Base-by-base conservation (phyloP, 2,113 vertebrate species). In the Zosterops japonicus region DNA sequence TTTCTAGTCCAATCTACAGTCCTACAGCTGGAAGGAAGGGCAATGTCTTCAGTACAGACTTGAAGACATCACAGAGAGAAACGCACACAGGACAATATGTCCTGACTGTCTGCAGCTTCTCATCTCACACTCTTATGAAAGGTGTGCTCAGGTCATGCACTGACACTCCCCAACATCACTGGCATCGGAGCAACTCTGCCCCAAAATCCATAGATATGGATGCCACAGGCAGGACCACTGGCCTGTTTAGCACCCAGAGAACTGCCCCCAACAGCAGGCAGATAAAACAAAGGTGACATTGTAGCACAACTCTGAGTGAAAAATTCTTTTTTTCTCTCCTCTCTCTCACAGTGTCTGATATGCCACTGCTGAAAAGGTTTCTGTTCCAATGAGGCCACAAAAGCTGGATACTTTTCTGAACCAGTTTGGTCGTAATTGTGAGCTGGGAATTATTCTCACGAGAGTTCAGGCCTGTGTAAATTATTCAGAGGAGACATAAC, bases 131-230 rank as follows among this genome's bases (percentile, higher is more conserved):
- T 5, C 23, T 41, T 49, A 3, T 9, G 33, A 21, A 69, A 86
- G 21, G 27, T n/a, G 25, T 35, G 44, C 36, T 75, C 29, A 11
- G 55, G 60, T 65, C 53, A 3, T 3, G 16, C 59, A 11, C 5
- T 23, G 41, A 68, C 28, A 18, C 4, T 63, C 21, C 33, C 11
- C 1, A 4, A 0, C 6, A 41, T 4, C 3, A 0, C 50, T 17
- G 63, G 10, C 35, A 77, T 12, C 0, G 0, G 21, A 11, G 6
- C 8, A 55, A 10, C 28, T 65, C 33, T 56, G 33, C n/a, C 11
- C 56, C 1, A 0, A 70, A 88, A 68, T 63, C 76, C 41, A 47
- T 0, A 25, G 42, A 17, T 0, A 1, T 0, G 0, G 35, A 23
- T 36, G 36, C 29, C 17, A 24, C 49, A 42, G 33, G 57, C 61